Evolutionary conservation across 2,113 vertebrate genomes (phyloP).

Genomic region (Calidris pygmaea): DNA sequence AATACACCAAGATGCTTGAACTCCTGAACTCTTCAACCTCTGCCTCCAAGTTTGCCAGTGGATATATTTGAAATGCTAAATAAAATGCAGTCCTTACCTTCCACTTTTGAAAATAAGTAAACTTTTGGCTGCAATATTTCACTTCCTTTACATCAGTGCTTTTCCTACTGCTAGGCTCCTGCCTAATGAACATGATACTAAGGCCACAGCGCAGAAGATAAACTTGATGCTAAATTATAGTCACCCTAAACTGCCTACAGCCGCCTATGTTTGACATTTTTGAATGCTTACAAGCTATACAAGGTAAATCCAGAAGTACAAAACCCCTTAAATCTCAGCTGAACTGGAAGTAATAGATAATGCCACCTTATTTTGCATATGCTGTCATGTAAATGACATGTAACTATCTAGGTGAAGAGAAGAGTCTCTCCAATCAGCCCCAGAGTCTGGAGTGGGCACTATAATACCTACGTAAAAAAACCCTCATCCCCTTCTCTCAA

Average conservation of each 20-base stretch:
- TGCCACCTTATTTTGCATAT: accelerated
- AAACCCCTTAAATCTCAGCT: neutral
- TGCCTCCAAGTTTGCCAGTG: neutral
- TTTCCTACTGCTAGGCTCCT: neutral
- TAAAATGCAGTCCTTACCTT: neutral
- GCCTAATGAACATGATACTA: neutral
- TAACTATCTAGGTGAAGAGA: neutral
- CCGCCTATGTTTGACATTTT: neutral
- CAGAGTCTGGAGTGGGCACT: neutral
- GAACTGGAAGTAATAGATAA: neutral
- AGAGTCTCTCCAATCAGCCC: neutral
- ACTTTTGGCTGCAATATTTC: neutral
- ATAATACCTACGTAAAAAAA: too few species aligned
- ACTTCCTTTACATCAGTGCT: neutral
- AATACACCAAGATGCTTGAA: neutral
- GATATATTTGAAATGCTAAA: neutral
- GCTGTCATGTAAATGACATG: neutral
- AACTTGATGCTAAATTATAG: neutral
- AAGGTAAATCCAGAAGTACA: neutral
- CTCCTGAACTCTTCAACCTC: neutral
- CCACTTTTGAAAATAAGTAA: neutral
- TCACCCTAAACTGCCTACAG: neutral
- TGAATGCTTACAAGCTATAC: neutral
- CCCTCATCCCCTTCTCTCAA: neutral
- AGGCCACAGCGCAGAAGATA: neutral